Base-by-base conservation (phyloP, 2,113 vertebrate species). In the Clarias gariepinus region DNA sequence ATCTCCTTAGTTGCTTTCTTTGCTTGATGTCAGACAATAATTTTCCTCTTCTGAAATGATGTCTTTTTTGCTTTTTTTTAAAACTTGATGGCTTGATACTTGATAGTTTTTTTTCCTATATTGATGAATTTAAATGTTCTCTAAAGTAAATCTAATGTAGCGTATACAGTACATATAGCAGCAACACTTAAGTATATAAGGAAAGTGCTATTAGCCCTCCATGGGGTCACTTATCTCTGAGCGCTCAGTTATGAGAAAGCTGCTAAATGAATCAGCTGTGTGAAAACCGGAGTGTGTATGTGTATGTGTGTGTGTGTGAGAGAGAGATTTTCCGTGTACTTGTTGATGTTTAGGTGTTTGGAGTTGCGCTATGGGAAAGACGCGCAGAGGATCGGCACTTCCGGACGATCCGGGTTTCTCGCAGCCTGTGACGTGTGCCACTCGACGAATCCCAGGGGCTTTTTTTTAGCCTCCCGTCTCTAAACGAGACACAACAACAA, bases 401-500 rank as follows among this genome's bases (percentile, higher is more conserved):
- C 76, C 87, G 87, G 88, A 92, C 94, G 89, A 58, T 47, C 64
- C n/a, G 23, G 74, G 63, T 82, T 88, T 89, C 87, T 89, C 89
- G 3, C 0, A 87, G 64, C 73, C 88, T 86, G 55, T 90, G 80
- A 73, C 69, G 87, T 91, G 78, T 93, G 92, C 95, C 92, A 92
- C 93, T 91, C 93, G 92, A 92, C 86, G 89, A 90, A 92, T 93
- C 92, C 91, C 93, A 92, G 89, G 89, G 94, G n/a, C 93, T 94
- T 95, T 93, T 95, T 69, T 69, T 69, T 30, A n/a, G 93, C 96
- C 95, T 97, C 93, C 96, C 95, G 93, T 94, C 95, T 95, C 95
- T 95, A 89, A 91, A 90, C 91, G 91, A 97, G 96, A 97, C 96
- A 97, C 96, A 97, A 98, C 95, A 98, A 97, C 97, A 97, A 96